Percentiles rank a stretch among this genome's conserved stretches.
phyloP scores from a whole-genome alignment of 2,797 vertebrate genomes.

The Hydrophis major region DNA sequence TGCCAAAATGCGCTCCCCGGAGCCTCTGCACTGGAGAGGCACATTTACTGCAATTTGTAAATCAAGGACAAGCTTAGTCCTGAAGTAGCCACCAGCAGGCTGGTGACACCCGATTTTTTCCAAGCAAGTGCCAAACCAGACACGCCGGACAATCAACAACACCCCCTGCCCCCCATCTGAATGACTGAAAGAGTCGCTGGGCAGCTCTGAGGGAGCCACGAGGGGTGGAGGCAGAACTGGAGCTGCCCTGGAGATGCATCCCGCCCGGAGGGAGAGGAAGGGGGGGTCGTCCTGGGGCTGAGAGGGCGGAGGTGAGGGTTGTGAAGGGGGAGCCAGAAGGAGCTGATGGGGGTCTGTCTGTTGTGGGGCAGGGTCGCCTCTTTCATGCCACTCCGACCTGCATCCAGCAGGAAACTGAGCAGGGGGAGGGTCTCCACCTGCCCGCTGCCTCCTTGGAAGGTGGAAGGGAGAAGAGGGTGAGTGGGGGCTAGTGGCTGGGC shows the following conservation, averaged over 20 bases:
- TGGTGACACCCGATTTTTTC: neutral
- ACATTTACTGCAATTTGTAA: neutral
- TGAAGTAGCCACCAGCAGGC: neutral
- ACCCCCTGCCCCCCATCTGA: neutral
- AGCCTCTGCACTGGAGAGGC: neutral
- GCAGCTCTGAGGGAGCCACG: neutral
- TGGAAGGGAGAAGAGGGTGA: neutral
- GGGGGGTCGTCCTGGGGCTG: neutral
- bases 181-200: neutral
- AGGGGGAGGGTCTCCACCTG: neutral
- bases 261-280: neutral
- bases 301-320: neutral
- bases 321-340: neutral
- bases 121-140: neutral
- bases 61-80: neutral
- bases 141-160: neutral
- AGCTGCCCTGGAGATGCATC: fast-evolving
- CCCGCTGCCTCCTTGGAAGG: neutral
- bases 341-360: neutral
- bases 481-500: too few species aligned
- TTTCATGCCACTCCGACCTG: neutral
- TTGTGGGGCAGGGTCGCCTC: neutral
- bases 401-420: neutral
- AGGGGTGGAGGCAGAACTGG: neutral
- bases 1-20: neutral